phyloP scores from a whole-genome alignment of 2,113 vertebrate genomes.

The Xerus inauris region DNA sequence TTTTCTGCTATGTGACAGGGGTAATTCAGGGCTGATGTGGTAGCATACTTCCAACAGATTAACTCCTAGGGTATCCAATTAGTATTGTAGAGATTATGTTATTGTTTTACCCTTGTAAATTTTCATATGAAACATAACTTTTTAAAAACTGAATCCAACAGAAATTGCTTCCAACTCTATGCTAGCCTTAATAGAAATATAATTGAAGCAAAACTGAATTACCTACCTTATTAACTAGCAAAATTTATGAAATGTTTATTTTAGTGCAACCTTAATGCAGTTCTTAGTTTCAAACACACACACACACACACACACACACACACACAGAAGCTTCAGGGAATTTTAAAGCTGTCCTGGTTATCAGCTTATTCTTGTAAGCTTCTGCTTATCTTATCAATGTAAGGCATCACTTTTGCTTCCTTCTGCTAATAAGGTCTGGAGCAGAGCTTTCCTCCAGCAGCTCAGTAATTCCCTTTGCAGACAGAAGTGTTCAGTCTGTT shows the following conservation, averaged over 20 bases:
- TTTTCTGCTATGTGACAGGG: slow-evolving; percentile 48
- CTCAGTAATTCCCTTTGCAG: slow-evolving; percentile 67
- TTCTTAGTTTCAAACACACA: background rate
- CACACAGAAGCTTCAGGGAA: slow-evolving; percentile 20
- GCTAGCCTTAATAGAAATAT: slow-evolving; percentile 51
- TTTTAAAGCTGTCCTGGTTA: slow-evolving; percentile 65
- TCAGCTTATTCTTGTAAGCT: slow-evolving; percentile 73
- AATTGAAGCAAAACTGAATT: slow-evolving; percentile 52
- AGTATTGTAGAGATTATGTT: slow-evolving; percentile 6
- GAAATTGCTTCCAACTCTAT: slow-evolving; percentile 46
- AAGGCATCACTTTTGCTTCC: slow-evolving; percentile 79
- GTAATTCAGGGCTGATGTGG: background rate
- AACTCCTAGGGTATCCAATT: slow-evolving; percentile 15
- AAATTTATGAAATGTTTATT: slow-evolving; percentile 2
- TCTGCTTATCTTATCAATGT: slow-evolving; percentile 76
- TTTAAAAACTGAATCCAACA: slow-evolving; percentile 46
- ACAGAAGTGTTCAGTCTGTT: slow-evolving; percentile 67
- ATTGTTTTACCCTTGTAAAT: slow-evolving; percentile 35
- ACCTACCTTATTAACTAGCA: slow-evolving; percentile 5
- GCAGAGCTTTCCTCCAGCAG: slow-evolving; percentile 55
- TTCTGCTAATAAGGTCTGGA: slow-evolving; percentile 78
- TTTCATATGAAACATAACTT: slow-evolving; percentile 59
- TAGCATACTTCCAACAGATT: slow-evolving; percentile 24
- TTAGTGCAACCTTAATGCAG: background rate
- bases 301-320: background rate